These are phyloP conservation scores for Parazoanthus atlanticus DNA, from an alignment of 92 coral and sea anemone species.

Conservation along the genomic window DNA sequence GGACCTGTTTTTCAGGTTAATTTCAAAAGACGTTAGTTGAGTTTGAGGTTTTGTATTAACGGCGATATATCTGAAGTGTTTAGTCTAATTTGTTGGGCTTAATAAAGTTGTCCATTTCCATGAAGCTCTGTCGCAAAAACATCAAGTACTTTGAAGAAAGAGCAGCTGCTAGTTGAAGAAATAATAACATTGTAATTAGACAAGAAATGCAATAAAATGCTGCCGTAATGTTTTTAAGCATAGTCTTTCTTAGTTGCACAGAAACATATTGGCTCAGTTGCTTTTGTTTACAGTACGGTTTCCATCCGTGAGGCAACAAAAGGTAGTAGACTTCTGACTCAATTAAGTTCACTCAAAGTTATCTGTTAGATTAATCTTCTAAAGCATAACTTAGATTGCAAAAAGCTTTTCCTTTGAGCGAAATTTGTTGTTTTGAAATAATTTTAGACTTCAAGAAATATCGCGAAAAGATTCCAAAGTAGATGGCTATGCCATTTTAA, in stretches of 20 bases:
- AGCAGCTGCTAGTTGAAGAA: not conserved
- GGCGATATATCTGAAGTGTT: not conserved
- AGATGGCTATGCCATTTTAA: not conserved
- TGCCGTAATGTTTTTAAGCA: not conserved
- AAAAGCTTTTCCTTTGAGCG: not conserved
- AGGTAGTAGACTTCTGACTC: not conserved
- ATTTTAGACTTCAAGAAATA: not conserved
- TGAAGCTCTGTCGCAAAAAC: not conserved
- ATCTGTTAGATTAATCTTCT: not conserved
- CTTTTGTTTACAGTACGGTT: not conserved
- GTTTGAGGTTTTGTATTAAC: not conserved
- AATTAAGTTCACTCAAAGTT: conserved; percentile 5
- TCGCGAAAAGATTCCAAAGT: not conserved
- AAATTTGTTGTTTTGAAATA: not conserved
- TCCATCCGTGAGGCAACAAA: conserved; percentile 4
- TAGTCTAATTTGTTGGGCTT: too few species aligned
- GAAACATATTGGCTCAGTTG: not conserved
- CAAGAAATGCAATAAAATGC: not conserved
- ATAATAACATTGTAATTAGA: too few species aligned
- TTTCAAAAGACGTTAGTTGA: not conserved
- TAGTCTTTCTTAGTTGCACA: not conserved
- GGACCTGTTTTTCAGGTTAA: not conserved
- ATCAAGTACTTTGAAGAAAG: not conserved
- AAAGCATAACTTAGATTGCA: not conserved
- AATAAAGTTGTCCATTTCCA: not conserved